A percentile compares a stretch with the other conserved stretches of the same genome.
Evolutionary conservation across 2,888 invertebrate species (phyloP).

Genomic region (Dinocampus coccinellae): DNA sequence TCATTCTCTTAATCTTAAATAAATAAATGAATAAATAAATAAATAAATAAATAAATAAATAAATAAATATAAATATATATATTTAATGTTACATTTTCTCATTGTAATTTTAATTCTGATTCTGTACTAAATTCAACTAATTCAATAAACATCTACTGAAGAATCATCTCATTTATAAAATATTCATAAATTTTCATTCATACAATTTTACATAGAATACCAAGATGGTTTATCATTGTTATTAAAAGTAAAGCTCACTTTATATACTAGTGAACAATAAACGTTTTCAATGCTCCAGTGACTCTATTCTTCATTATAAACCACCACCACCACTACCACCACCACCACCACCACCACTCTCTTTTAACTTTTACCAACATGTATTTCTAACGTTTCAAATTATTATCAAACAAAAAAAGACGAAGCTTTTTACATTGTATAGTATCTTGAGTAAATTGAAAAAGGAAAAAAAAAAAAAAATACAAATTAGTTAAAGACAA

Average conservation of each 20-base stretch:
- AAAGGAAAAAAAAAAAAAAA: no score
- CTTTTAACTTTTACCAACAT: no score
- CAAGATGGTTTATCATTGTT: neutral
- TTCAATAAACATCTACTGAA: no score
- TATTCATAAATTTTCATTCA: no score
- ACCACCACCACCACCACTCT: neutral
- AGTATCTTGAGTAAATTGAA: neutral
- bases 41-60: no score
- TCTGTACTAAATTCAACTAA: no score
- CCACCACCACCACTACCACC: neutral
- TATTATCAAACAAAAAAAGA: neutral
- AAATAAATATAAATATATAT: no score
- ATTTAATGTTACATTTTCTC: no score
- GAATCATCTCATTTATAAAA: no score
- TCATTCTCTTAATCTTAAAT: neutral
- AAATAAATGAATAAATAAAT: no score
- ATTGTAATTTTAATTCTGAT: no score
- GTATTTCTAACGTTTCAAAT: slow-evolving; percentile 5
- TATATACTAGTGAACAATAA: slow-evolving; percentile 13
- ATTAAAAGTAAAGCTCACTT: slow-evolving; percentile 5
- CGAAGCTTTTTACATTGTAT: neutral
- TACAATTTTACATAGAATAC: neutral
- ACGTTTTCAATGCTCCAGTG: neutral
- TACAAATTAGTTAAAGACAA: no score
- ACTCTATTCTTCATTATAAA: neutral